Evolutionary conservation across 2,113 vertebrate species (phyloP), one percentile per base, ranked within the genome.

Genomic region (Perca fluviatilis): DNA sequence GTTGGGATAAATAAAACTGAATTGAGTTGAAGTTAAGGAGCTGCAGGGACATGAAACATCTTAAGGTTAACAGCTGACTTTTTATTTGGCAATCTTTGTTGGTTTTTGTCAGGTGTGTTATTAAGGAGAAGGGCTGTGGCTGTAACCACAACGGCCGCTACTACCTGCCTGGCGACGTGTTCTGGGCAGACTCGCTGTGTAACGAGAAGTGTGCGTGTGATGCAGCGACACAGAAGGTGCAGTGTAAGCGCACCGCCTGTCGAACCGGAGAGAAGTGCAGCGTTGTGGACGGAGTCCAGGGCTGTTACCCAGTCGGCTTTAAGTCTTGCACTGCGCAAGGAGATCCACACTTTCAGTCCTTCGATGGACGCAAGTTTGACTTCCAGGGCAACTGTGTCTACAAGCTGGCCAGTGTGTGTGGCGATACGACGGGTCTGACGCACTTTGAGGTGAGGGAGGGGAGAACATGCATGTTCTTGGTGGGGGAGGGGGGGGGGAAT

Each of bases 341-440:
- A 23, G 78, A 81, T 23, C 83, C 61, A 5, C 83, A 77, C 74
- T 81, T 67, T 21, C 2, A 0, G 5, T 49, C 53, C 54, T 85
- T 81, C 19, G 78, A 85, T 10, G 54, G 60, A 30, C 66, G 8
- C 19, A 77, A 40, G 58, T 80, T 66, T 1, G 60, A 85, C 60
- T 85, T 85, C 66, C 77, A 80, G 47, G 77, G 83, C 19, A 77
- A 85, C 72, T 85, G 83, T n/a, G 53, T 85, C 11, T 85, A 80
- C 77, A 64, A 12, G 2, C 30, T 85, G 60, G 77, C 73, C 53
- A 6, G 60, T 5, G 7, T 62, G 47, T 66, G 83, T 77, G 40
- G 56, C 72, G 16, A 54, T 5, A 4, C 15, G 13, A 25, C 46
- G 27, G 67, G 19, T 36, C 83, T 77, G 9, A 4, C 47, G 10